Evolutionary conservation across 1,140 invertebrate genomes (phyloP).

Genomic region (Lamellibrachia luymesi): DNA sequence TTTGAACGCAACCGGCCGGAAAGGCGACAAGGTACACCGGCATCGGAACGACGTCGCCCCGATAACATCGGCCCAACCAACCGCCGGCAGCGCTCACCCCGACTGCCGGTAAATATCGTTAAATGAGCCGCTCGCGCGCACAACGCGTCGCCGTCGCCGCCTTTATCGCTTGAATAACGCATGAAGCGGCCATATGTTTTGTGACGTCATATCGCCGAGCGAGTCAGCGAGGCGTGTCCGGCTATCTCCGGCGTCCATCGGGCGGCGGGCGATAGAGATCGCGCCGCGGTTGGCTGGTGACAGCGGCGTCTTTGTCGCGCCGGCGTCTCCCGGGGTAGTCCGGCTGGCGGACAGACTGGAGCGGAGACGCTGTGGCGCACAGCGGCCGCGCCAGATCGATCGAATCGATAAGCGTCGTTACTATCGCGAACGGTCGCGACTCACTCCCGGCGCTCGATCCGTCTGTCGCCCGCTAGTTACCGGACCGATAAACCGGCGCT

Average conservation of each 20-base stretch:
- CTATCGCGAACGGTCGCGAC: neutral
- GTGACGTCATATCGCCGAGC: neutral
- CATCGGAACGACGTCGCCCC: neutral
- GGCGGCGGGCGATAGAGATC: neutral
- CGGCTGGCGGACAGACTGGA: neutral
- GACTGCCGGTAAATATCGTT: neutral
- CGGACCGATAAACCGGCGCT: neutral
- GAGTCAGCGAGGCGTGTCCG: neutral
- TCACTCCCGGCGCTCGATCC: no score
- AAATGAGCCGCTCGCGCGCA: neutral
- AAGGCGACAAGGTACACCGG: neutral
- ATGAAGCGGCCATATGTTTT: neutral
- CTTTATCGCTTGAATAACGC: neutral
- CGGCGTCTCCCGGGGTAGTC: no score
- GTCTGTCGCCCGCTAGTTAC: neutral
- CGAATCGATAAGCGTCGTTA: neutral
- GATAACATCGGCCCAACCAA: neutral
- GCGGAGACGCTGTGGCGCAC: neutral
- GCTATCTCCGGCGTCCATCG: neutral
- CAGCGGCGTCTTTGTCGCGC: neutral
- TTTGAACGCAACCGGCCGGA: neutral
- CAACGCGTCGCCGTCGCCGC: neutral
- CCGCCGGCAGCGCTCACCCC: no score
- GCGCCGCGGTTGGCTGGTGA: neutral
- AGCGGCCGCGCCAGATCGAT: neutral